Evolutionary conservation across 2,888 invertebrate species (phyloP).

Genomic region (Patella caerulea): DNA sequence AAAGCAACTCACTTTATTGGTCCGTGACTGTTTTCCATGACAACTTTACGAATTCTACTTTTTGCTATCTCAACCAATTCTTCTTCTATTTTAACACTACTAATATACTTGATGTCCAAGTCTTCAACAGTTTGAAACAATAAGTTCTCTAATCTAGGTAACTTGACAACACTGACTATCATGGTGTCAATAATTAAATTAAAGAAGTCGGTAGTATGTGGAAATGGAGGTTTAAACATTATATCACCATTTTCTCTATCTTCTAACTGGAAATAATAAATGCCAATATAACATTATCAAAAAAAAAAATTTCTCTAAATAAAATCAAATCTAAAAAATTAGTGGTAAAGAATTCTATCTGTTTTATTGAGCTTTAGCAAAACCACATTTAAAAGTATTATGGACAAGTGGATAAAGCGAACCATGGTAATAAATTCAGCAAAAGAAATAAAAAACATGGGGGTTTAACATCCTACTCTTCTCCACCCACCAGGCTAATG

Average conservation of each 20-base stretch:
- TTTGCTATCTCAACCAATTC: conserved; percentile 60
- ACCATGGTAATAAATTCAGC: too few species aligned
- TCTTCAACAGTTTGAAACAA: conserved; percentile 65
- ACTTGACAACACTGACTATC: conserved; percentile 58
- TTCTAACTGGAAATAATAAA: conserved; percentile 47
- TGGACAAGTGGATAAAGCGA: too few species aligned
- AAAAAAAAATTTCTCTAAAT: neutral
- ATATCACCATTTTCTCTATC: conserved; percentile 52
- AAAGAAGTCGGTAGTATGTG: conserved; percentile 59
- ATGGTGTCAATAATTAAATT: conserved; percentile 65
- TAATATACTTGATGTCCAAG: conserved; percentile 48
- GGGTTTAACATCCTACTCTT: too few species aligned
- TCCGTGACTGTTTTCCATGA: conserved; percentile 65
- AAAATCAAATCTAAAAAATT: neutral
- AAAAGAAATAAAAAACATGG: too few species aligned
- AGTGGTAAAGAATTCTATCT: too few species aligned
- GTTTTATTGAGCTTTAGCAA: too few species aligned
- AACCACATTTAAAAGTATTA: too few species aligned
- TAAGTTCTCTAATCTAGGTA: conserved; percentile 64
- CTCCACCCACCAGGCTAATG: too few species aligned
- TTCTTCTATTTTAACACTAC: conserved; percentile 58
- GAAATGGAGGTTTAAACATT: conserved; percentile 59
- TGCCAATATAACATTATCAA: too few species aligned
- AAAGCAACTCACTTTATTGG: conserved; percentile 58
- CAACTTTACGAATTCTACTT: conserved; percentile 53